Base-by-base conservation (phyloP, 2,888 invertebrate genomes). In the Agonopterix subpropinquella region DNA sequence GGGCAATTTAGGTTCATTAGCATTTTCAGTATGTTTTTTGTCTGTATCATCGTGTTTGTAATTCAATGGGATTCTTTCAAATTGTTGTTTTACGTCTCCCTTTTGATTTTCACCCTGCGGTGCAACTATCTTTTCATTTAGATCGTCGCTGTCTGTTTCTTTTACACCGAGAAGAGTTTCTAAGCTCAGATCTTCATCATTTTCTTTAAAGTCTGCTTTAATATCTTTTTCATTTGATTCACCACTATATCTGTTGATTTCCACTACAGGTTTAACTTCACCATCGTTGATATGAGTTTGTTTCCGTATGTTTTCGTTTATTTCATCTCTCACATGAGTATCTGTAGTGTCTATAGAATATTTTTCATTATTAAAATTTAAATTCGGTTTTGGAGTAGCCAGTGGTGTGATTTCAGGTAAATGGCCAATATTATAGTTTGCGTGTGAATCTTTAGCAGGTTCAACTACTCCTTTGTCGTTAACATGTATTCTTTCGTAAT, bases 51-150 rank as follows among this genome's bases (percentile, higher is more conserved):
- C 69, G 51, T 85, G 85, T 51, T 83, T 84, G 54, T 89, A 87
- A 68, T 85, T 67, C 47, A 80, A 60, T 4, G 89, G 89, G 51
- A 87, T 82, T 61, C 84, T 75, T 73, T 89, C 87, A 66, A 89
- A 84, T 54, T 86, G 73, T 65, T 87, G 75, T 65, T 87, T 87
- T 1, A 84, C 67, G 53, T 87, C 72, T 10, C 49, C 66, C 50
- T 65, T 65, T 52, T 60, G 53, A 47, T 47, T 44, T 48, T 56
- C 36, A 13, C 51, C 52, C 28, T 61, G 62, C 11, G 62, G 44
- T 47, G 49, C 44, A 36, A 64, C 47, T 46, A 68, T 55, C 53
- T 71, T 70, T 39, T 70, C 67, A 44, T 52, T 64, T 44, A 60
- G 63, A 52, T 66, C 64, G 39, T 52, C 51, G 46, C 52, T 52